A percentile compares a stretch with the other conserved stretches of the same genome.
Evolutionary conservation across 1,140 invertebrate species (phyloP).

Genomic region (Agrilus planipennis): DNA sequence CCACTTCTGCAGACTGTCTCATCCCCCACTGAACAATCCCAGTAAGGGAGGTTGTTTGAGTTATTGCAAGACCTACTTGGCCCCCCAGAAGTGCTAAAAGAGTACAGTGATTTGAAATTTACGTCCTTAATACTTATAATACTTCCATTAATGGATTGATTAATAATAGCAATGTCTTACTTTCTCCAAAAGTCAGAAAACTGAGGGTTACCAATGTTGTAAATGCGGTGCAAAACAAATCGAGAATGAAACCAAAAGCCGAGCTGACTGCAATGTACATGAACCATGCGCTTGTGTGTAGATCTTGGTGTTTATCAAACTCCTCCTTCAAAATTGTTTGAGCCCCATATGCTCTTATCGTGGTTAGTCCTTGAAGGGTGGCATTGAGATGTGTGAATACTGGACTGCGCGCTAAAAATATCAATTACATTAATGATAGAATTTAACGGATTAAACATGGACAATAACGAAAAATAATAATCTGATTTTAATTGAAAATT

Average conservation of each 20-base stretch:
- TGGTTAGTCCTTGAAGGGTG: constrained; percentile 63
- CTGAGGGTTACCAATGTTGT: constrained; percentile 47
- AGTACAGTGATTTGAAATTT: no score
- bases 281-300: constrained; percentile 53
- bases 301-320: constrained; percentile 51
- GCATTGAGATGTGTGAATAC: constrained; percentile 69
- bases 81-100: constrained; percentile 35
- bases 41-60: constrained; percentile 41
- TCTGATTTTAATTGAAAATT: not conserved
- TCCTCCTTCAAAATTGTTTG: constrained; percentile 56
- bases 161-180: constrained; percentile 10
- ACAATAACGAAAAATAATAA: not conserved
- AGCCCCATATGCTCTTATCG: constrained; percentile 59
- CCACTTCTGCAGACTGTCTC: constrained; percentile 61
- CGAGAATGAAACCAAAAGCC: constrained; percentile 58
- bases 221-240: constrained; percentile 51
- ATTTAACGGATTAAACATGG: not conserved
- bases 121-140: no score
- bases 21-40: constrained; percentile 59
- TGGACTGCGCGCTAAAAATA: constrained; percentile 52
- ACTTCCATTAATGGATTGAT: no score
- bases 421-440: not conserved
- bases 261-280: constrained; percentile 51
- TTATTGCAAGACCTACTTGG: constrained; percentile 45
- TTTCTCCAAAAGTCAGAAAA: constrained; percentile 48